Percentiles rank a stretch among this genome's conserved stretches.
phyloP scores from a whole-genome alignment of 2,797 vertebrate genomes.

The Molossus alvarezi region DNA sequence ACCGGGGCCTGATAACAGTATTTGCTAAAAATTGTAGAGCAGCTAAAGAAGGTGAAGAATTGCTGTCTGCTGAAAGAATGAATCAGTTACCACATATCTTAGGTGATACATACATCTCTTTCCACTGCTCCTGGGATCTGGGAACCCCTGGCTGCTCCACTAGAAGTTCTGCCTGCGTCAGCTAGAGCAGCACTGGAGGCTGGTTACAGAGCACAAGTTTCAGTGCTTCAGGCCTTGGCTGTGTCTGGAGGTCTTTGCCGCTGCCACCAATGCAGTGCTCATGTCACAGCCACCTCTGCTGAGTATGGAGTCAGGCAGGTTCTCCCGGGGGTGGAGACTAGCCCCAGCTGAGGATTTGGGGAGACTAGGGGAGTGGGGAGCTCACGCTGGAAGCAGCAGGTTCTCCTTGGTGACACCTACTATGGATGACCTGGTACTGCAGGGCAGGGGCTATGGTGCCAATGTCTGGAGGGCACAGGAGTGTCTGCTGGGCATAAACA shows the following conservation, averaged over 20 bases:
- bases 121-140: neutral
- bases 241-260: neutral
- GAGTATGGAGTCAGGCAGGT: neutral
- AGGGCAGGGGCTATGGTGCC: neutral
- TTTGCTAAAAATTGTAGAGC: conserved; percentile 37
- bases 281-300: neutral
- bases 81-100: neutral
- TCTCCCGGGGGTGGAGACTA: neutral
- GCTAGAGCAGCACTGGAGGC: accelerated
- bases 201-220: accelerated
- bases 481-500: neutral
- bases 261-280: too few relatives aligned
- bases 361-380: neutral
- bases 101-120: neutral
- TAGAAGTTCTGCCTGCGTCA: neutral
- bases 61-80: neutral
- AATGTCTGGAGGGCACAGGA: neutral
- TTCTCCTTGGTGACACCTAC: neutral
- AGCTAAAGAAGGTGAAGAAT: neutral
- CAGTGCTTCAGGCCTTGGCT: neutral
- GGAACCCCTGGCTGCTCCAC: accelerated
- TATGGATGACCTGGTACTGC: neutral
- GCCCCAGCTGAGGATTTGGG: accelerated
- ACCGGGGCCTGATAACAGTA: neutral
- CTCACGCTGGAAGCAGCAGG: neutral